Conservation (phyloP, 2,797 vertebrate genomes). For the Alcedo atthis region DNA sequence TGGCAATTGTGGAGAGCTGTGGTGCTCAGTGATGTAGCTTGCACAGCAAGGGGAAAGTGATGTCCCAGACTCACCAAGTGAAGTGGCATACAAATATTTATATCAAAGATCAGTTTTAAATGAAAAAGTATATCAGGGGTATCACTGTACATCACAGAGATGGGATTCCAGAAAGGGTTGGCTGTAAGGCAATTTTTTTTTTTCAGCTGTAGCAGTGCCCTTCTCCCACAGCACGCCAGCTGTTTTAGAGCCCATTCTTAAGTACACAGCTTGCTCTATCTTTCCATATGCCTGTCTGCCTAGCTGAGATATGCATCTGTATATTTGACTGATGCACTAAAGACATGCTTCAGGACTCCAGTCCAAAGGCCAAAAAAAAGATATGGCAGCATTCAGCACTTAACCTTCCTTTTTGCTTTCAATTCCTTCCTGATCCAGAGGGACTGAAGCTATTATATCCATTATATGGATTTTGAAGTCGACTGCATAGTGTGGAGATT, state of each 20-base stretch:
- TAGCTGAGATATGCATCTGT: not conserved
- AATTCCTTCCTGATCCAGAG: not conserved
- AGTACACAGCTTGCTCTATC: not conserved
- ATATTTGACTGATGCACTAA: not conserved
- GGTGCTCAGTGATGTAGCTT: not conserved
- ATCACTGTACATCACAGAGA: not conserved
- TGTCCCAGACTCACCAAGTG: not conserved
- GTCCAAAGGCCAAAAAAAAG: not conserved
- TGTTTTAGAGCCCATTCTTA: not conserved
- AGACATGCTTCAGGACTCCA: not conserved
- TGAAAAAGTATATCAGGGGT: not conserved
- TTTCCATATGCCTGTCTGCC: not conserved
- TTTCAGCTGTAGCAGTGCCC: not conserved
- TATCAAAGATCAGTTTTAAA: not conserved
- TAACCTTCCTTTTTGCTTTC: not conserved
- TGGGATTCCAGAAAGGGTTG: not conserved
- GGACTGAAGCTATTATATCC: not conserved
- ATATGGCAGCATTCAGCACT: not conserved
- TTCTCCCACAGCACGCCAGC: not conserved
- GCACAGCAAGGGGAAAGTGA: not conserved
- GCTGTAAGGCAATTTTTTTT: not conserved
- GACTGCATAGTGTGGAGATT: not conserved
- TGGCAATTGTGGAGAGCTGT: not conserved
- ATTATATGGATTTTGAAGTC: not conserved
- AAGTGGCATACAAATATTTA: not conserved